Evolutionary conservation across 2,797 vertebrate genomes (phyloP), one percentile per base, ranked within the genome.

Genomic region (Neosalanx taihuensis): DNA sequence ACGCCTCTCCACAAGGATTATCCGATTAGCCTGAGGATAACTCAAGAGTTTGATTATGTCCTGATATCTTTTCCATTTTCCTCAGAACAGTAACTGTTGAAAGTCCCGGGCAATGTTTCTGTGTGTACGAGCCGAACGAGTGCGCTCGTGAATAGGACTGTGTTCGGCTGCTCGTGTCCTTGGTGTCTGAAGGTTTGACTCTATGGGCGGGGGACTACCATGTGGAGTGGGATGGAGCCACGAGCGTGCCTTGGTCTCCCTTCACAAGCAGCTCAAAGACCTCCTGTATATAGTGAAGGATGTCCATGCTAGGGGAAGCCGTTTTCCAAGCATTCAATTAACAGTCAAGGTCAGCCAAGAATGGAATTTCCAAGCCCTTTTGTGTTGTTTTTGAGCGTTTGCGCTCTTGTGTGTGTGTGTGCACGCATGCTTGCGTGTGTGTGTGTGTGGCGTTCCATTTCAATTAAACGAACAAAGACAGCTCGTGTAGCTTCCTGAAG

Each of bases 271-370:
- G 15, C 57, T 23, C 23, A 35, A 18, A 7, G 35, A 30, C 53
- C 9, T 20, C 31, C 61, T 81, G 79, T 85, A 89, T 72, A 76
- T 84, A 91, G 79, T 69, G 46, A 85, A 74, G 76, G 65, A 79
- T 72, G 82, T 83, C 81, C 79, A 78, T 53, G 78, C 76, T 56
- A n/a, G 78, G 81, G 80, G 87, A 93, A 85, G 89, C 87, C 83
- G 84, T 89, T 92, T 93, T 90, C 83, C 80, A 87, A 86, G 84
- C 81, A 81, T 81, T 73, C 91, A 90, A 93, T 92, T 90, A 92
- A 92, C 84, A 87, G 89, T 85, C 88, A 90, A 92, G 85, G 91
- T 90, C 82, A 82, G 74, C 81, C 81, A 86, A 83, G 79, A 90
- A 91, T 85, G 75, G 65, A 62, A 67, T 66, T 74, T 69, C n/a